These are phyloP conservation scores for Phocoena sinus DNA, from an alignment of 2,113 vertebrate genomes.

Conservation along the genomic window DNA sequence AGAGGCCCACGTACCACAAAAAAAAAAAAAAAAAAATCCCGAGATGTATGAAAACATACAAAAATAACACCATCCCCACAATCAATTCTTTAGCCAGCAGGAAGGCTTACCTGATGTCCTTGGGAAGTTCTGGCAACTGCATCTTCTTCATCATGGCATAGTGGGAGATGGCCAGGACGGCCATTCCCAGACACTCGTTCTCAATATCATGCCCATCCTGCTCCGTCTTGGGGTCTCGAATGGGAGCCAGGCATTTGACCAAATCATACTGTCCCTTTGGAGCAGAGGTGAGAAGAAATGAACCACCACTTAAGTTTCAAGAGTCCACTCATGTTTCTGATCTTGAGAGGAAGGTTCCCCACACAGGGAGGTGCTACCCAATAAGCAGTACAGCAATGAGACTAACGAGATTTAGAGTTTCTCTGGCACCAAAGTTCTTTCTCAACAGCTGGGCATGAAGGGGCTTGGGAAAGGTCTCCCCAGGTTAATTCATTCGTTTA, in stretches of 20 bases:
- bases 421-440: neutral
- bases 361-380: neutral
- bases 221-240: conserved; percentile 86
- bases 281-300: neutral
- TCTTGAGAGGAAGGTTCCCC: neutral
- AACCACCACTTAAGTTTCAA: neutral
- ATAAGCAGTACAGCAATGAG: neutral
- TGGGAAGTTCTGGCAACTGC: conserved; percentile 82
- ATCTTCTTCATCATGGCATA: conserved; percentile 82
- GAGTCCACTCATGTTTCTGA: neutral
- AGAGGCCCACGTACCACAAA: too few relatives aligned
- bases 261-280: conserved; percentile 93
- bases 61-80: neutral
- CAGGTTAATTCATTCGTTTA: neutral
- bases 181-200: conserved; percentile 98
- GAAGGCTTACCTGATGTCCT: conserved; percentile 87
- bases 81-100: too few relatives aligned
- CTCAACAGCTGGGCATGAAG: neutral
- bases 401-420: neutral
- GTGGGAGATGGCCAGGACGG: conserved; percentile 95
- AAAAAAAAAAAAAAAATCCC: too few relatives aligned
- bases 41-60: neutral
- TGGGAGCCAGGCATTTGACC: conserved; percentile 88
- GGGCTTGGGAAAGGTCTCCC: neutral
- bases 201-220: conserved; percentile 93